phyloP scores from a whole-genome alignment of 2,113 vertebrate genomes.

The Anolis sagrei region DNA sequence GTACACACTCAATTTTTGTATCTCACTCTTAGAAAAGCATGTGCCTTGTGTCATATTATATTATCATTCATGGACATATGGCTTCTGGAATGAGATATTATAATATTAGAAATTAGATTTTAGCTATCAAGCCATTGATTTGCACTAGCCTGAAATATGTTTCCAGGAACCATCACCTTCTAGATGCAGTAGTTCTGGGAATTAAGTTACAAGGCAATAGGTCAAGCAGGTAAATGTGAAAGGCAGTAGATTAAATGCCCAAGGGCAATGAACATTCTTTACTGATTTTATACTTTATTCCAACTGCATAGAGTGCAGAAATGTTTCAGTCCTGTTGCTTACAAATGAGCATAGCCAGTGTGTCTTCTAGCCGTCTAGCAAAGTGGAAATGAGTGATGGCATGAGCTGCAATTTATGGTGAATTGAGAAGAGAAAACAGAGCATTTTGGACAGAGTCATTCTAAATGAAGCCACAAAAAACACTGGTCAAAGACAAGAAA shows the following conservation, averaged over 20 bases:
- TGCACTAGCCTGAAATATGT: constrained; percentile 69
- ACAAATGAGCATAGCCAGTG: constrained; percentile 16
- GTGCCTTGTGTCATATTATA: neutral
- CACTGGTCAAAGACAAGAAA: constrained; percentile 7
- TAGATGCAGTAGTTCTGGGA: constrained; percentile 69
- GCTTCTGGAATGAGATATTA: constrained; percentile 49
- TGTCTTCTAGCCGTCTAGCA: constrained; percentile 4
- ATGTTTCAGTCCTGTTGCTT: constrained; percentile 13
- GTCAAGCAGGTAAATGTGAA: constrained; percentile 54
- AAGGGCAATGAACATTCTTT: constrained; percentile 14
- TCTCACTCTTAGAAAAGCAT: rapidly evolving
- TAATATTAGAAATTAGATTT: constrained; percentile 73
- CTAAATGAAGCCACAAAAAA: constrained; percentile 46
- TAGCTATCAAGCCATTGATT: constrained; percentile 71
- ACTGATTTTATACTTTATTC: constrained; percentile 25
- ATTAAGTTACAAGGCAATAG: constrained; percentile 62
- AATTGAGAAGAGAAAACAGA: constrained; percentile 28
- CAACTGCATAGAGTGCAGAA: constrained; percentile 12
- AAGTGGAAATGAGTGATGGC: constrained; percentile 13
- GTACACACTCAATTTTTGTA: constrained; percentile 16
- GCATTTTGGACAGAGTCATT: constrained; percentile 19
- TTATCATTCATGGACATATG: constrained; percentile 30
- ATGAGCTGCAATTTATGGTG: constrained; percentile 34
- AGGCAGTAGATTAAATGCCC: constrained; percentile 13
- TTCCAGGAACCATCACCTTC: constrained; percentile 69